phyloP scores from a whole-genome alignment of 30 jellyfish, hydroid and myxozoan species.

The Pseudorhiza aurosa region DNA sequence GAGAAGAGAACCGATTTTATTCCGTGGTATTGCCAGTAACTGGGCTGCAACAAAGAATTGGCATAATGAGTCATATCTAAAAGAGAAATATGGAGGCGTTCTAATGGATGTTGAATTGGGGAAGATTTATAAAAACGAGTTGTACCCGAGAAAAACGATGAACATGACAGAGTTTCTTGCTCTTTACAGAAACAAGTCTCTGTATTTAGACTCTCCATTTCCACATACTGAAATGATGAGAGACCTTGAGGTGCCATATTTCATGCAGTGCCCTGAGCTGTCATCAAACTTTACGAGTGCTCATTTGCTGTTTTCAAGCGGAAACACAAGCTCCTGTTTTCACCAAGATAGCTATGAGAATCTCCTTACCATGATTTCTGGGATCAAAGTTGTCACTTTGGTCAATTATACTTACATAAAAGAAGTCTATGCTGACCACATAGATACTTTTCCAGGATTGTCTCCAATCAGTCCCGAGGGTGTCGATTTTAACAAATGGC shows the following conservation, averaged over 20 bases:
- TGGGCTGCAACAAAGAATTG: constrained; percentile 91
- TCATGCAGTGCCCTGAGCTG: constrained; percentile 91
- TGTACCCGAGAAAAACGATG: constrained; percentile 84
- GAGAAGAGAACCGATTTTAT: constrained; percentile 79
- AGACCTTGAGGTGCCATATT: constrained; percentile 84
- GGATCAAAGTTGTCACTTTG: constrained; percentile 64
- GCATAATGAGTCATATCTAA: constrained; percentile 80
- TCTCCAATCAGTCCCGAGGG: constrained; percentile 93
- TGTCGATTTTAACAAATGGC: constrained; percentile 86
- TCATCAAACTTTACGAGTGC: constrained; percentile 75
- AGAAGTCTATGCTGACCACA: constrained; percentile 70
- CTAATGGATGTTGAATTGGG: constrained; percentile 87
- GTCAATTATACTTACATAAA: constrained; percentile 51
- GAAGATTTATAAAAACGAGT: constrained; percentile 60
- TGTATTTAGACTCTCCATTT: constrained; percentile 91
- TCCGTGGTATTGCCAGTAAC: constrained; percentile 87
- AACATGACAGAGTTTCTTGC: constrained; percentile 77
- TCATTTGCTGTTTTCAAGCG: constrained; percentile 93
- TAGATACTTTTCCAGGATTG: constrained; percentile 84
- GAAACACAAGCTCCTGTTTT: constrained; percentile 88
- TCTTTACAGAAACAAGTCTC: constrained; percentile 57
- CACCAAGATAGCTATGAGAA: constrained; percentile 96
- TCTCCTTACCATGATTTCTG: constrained; percentile 81
- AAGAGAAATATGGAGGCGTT: constrained; percentile 74
- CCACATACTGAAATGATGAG: constrained; percentile 89